Base-by-base conservation (phyloP, 1,140 invertebrate species). In the Scylla paramamosain region DNA sequence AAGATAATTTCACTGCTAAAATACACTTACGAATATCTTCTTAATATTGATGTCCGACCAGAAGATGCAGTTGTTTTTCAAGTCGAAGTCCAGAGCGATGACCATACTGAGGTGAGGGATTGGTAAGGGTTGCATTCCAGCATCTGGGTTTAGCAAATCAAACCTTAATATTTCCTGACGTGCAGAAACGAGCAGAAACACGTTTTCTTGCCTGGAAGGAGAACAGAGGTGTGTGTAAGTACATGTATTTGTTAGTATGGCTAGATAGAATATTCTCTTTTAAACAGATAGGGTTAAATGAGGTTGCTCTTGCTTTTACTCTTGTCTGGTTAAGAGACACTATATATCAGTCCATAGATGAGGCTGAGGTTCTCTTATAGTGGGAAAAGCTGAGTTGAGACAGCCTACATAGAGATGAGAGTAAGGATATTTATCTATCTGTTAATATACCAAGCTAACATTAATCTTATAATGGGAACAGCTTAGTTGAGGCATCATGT, bases 81-180 rank as follows among this genome's bases (percentile, higher is more conserved):
- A 97, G 97, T 99, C 99, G 96, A 98, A 99, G 96, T 99, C 99
- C 90, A 99, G 98, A 0, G 99, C 98, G 92, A 99, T 98, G 0
- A 98, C 98, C 96, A 99, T 98, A 95, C 98, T 98, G 48, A 98
- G 97, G 12, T 93, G 87, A 39, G 97, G 97, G 29, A 99, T 97
- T 0, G 98, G 98, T 77, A 99, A 97, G 25, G 97, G 96, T 95
- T 98, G 77, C 97, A 97, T 97, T 84, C 97, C 97, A 45, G 98
- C 97, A 3, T 97, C 92, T 45, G 96, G 96, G 93, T 97, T 96
- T 2, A 96, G 97, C 45, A 99, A 96, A 97, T 98, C 97, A 82
- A 98, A 98, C 4, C 98, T 97, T 4, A 98, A 97, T 86, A 99
- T 98, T 95, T 97, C 97, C 94, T 98, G 98, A 91, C 98, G 97